A percentile compares a stretch with the other conserved stretches of the same genome.
phyloP scores from a whole-genome alignment of 2,888 invertebrate genomes.

The Diachrysia chrysitis region DNA sequence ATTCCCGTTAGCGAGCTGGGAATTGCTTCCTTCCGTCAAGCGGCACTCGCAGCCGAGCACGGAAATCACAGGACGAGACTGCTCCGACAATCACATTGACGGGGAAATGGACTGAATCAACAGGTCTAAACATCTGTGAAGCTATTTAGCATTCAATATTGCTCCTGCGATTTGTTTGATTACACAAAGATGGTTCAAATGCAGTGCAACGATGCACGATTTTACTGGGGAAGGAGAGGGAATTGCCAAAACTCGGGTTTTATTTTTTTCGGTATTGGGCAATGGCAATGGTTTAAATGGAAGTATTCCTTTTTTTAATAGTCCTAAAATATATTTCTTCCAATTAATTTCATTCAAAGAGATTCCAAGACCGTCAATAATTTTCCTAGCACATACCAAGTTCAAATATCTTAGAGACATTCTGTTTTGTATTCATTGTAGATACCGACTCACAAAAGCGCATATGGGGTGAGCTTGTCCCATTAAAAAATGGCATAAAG shows the following conservation, averaged over 20 bases:
- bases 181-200: slow-evolving; percentile 31
- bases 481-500: background rate
- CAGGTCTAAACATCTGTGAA: slow-evolving; percentile 72
- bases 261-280: too few species aligned
- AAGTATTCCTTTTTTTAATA: too few species aligned
- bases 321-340: background rate
- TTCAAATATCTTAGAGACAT: background rate
- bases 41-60: slow-evolving; percentile 69
- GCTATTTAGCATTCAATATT: slow-evolving; percentile 58
- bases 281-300: too few species aligned
- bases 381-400: background rate
- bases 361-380: background rate
- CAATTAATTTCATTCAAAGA: background rate
- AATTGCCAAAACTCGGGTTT: background rate
- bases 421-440: background rate
- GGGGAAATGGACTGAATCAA: slow-evolving; percentile 85
- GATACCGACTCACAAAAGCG: background rate
- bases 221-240: background rate
- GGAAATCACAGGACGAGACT: slow-evolving; percentile 84
- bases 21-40: slow-evolving; percentile 86
- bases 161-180: slow-evolving; percentile 34
- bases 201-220: background rate
- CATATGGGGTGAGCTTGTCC: background rate
- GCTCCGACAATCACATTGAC: slow-evolving; percentile 79
- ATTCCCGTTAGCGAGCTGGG: slow-evolving; percentile 77